Conservation (phyloP, 2,113 vertebrate genomes). For the Thalassoma bifasciatum region DNA sequence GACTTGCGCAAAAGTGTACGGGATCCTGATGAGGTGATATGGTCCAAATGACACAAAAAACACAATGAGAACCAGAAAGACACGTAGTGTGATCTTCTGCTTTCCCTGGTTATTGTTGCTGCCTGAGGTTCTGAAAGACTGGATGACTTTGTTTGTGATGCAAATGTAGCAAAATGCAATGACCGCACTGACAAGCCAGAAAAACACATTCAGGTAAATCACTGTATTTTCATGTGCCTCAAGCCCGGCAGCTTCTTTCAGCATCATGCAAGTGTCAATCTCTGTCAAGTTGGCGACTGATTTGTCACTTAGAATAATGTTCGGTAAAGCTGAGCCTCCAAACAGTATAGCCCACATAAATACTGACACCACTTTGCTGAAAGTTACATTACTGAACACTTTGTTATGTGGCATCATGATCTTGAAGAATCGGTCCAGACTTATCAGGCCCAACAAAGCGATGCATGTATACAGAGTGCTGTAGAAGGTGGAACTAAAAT, state of each 20-base stretch:
- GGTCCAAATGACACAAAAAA: constrained; percentile 90
- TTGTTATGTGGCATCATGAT: constrained; percentile 84
- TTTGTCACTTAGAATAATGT: constrained; percentile 81
- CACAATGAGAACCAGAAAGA: constrained; percentile 88
- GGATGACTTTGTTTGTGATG: constrained; percentile 86
- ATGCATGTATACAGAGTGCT: constrained; percentile 86
- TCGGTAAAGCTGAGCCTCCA: constrained; percentile 81
- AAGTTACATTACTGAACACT: constrained; percentile 74
- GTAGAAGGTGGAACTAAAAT: constrained; percentile 83
- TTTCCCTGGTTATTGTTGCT: constrained; percentile 76
- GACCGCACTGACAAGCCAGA: constrained; percentile 86
- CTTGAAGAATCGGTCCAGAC: constrained; percentile 90
- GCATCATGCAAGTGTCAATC: constrained; percentile 73
- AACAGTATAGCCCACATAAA: constrained; percentile 82
- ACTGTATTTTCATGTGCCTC: constrained; percentile 73
- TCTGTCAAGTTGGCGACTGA: constrained; percentile 6
- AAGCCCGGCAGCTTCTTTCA: constrained; percentile 83
- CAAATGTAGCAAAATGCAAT: constrained; percentile 86
- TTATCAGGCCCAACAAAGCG: constrained; percentile 85
- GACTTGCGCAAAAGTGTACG: constrained; percentile 84
- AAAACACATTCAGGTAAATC: constrained; percentile 79
- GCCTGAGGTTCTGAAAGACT: constrained; percentile 84
- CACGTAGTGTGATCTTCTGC: constrained; percentile 82
- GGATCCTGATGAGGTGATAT: constrained; percentile 85
- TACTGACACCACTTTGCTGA: constrained; percentile 74